These are phyloP conservation scores for Matsumyia berberina DNA, from an alignment of 2,888 invertebrate genomes.

Conservation along the genomic window DNA sequence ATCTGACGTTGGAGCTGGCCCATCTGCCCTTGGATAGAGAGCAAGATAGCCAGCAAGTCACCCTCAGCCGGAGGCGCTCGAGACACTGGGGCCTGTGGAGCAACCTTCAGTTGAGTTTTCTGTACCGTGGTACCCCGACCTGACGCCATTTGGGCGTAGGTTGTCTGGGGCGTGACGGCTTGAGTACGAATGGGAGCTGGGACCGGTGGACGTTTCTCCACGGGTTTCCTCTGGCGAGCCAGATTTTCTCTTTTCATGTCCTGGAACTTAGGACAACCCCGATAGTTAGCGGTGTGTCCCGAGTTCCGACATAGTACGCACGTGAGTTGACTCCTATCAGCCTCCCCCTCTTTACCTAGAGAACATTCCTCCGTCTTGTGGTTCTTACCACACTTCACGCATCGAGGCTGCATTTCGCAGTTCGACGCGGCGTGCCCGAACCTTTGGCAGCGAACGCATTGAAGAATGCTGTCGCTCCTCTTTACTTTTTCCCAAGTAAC, in stretches of 20 bases:
- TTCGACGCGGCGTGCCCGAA: slow-evolving; percentile 10
- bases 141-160: slow-evolving; percentile 21
- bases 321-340: not conserved
- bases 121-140: not conserved
- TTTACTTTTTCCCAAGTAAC: slow-evolving; percentile 8
- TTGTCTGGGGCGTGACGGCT: not conserved
- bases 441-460: slow-evolving; percentile 20
- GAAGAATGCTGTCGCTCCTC: not conserved
- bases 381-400: slow-evolving; percentile 9
- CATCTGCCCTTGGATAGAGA: too few species aligned
- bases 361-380: not conserved
- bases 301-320: not conserved
- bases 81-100: not conserved
- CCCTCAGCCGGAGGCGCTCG: not conserved
- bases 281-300: not conserved
- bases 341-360: not conserved
- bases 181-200: not conserved
- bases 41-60: not conserved
- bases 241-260: not conserved
- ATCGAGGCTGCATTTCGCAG: slow-evolving; percentile 6
- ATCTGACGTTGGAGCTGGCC: too few species aligned
- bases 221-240: not conserved
- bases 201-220: not conserved
- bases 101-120: not conserved
- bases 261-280: slow-evolving; percentile 1